Percentiles rank a stretch among this genome's conserved stretches.
These are phyloP conservation scores for Anagyrus pseudococci DNA, from an alignment of 2,888 invertebrate genomes.

Conservation along the genomic window DNA sequence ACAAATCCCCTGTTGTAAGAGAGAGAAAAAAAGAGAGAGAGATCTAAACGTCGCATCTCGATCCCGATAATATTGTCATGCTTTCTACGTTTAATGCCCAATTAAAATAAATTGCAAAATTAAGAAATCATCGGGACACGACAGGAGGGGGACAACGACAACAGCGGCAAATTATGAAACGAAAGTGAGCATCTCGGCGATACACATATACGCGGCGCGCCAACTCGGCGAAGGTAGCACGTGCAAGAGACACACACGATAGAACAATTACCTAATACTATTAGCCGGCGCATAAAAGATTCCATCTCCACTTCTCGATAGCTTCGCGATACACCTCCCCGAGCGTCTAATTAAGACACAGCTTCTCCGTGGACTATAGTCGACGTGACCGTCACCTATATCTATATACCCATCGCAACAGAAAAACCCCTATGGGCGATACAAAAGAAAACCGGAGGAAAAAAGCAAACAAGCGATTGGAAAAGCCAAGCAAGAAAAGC, in stretches of 20 bases:
- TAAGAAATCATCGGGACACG: slow-evolving; percentile 12
- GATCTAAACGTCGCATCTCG: too few relatives aligned
- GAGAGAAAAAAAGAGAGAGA: background rate
- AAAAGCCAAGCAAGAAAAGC: slow-evolving; percentile 17
- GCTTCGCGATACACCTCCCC: too few relatives aligned
- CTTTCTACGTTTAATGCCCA: slow-evolving; percentile 11
- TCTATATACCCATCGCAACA: too few relatives aligned
- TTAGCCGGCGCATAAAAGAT: slow-evolving; percentile 20
- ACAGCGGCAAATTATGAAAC: slow-evolving; percentile 13
- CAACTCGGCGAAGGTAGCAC: background rate
- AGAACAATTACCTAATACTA: slow-evolving; percentile 23
- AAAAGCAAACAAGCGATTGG: background rate
- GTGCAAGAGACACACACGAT: background rate
- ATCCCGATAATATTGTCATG: background rate
- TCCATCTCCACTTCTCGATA: slow-evolving; percentile 14
- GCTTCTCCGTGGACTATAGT: too few relatives aligned
- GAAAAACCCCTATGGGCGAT: slow-evolving; percentile 1
- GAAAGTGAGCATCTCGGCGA: too few relatives aligned
- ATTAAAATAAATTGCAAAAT: slow-evolving; percentile 21
- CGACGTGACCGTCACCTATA: too few relatives aligned
- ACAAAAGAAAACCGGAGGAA: background rate
- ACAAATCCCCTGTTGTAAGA: too few relatives aligned
- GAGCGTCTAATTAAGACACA: slow-evolving; percentile 25
- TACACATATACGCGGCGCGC: too few relatives aligned
- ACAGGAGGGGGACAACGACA: background rate